Base-by-base conservation (phyloP, 2,888 invertebrate genomes). In the Drosophila algonquin region DNA sequence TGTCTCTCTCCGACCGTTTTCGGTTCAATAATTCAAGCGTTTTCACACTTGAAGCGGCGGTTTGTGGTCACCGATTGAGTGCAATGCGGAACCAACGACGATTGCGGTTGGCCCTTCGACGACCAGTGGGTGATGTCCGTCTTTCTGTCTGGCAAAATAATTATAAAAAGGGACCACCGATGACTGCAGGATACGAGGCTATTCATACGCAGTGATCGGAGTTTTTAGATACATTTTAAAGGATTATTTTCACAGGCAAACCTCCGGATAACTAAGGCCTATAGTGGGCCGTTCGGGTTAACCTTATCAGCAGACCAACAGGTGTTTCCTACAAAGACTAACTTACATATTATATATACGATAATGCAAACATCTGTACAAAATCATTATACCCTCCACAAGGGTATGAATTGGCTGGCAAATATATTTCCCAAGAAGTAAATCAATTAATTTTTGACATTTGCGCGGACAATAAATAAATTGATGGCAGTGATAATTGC, bases 21-120 rank as follows among this genome's bases (percentile, higher is more conserved):
- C 71, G 80, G 56, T 73, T 81, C 85, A 84, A 84, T 87, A 87
- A 84, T 84, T 82, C 82, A 87, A 82, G 74, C 75, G 76, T 80
- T 87, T 85, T 84, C 87, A 85, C 83, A 84, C 83, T 85, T 79
- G 72, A 67, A 67, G 73, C 56, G 61, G 77, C 63, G 87, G 87
- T 87, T 80, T 75, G 82, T 69, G 67, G 67, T 67, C 67, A 50
- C 12, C 55, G 32, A 53, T 46, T 60, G 58, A 50, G 63, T 60
- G 44, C 63, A 24, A 27, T 55, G 48, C 55, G 67, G 55, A 21
- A 21, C 27, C 67, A 16, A 56, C 68, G 68, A 56, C 51, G 67
- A 67, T 56, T 67, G 67, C 67, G 67, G 67, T 67, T 44, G 24
- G 67, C 67, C 50, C 40, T n/a, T 14, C 35, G 40, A n/a, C 40